Conservation (phyloP, 2,888 invertebrate genomes). For the Trisateles emortualis region DNA sequence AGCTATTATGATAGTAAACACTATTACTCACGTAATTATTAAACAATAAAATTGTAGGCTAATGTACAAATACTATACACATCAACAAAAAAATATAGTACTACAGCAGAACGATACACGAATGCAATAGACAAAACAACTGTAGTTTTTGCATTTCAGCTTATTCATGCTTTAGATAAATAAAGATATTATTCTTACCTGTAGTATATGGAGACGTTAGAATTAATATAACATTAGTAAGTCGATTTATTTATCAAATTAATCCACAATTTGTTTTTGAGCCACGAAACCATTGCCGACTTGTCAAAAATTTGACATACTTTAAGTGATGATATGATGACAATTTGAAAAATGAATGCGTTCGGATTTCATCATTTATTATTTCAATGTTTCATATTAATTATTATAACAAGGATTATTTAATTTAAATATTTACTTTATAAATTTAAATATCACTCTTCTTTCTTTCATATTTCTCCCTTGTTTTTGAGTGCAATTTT, state of each 20-base stretch:
- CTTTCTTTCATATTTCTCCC: no score
- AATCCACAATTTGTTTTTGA: constrained; percentile 45
- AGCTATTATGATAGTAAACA: not conserved
- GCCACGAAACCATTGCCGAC: constrained; percentile 68
- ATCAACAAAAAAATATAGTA: not conserved
- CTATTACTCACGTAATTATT: not conserved
- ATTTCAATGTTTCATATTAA: no score
- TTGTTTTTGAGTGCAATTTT: no score
- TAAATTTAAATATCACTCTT: not conserved
- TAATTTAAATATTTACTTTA: not conserved
- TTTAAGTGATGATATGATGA: constrained; percentile 15
- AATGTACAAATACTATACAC: not conserved
- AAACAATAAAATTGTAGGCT: not conserved
- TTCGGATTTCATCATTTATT: no score
- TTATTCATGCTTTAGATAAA: not conserved
- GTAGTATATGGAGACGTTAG: constrained; percentile 6
- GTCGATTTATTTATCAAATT: constrained; percentile 21
- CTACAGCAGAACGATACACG: not conserved
- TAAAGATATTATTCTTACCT: constrained; percentile 24
- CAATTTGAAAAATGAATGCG: constrained; percentile 19
- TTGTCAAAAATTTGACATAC: constrained; percentile 44
- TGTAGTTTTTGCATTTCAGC: not conserved
- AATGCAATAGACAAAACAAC: not conserved
- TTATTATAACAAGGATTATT: no score
- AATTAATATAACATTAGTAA: constrained; percentile 20